These are phyloP conservation scores for Lapara coniferarum DNA, from an alignment of 2,888 invertebrate species.

Conservation along the genomic window DNA sequence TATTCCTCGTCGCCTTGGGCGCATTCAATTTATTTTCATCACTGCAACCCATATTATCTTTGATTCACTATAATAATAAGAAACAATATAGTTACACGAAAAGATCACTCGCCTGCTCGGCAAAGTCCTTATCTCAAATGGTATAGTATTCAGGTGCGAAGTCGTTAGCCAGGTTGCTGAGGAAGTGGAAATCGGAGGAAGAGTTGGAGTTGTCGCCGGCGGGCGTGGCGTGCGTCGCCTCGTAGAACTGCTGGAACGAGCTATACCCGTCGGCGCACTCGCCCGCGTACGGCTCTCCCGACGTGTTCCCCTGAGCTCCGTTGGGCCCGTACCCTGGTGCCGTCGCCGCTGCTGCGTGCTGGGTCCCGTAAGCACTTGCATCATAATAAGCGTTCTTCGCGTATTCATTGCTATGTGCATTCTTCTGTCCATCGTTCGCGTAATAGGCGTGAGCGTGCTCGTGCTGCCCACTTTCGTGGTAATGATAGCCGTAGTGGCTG, in stretches of 20 bases:
- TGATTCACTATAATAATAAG: conserved; percentile 35
- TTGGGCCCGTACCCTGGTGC: conserved; percentile 44
- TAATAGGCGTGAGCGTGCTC: conserved; percentile 76
- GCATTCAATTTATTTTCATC: conserved; percentile 53
- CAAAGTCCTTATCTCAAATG: conserved; percentile 84
- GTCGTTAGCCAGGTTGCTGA: conserved; percentile 95
- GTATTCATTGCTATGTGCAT: conserved; percentile 78
- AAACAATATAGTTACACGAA: conserved; percentile 66
- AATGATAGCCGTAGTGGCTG: conserved; percentile 79
- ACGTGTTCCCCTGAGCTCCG: conserved; percentile 57
- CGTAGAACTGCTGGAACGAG: conserved; percentile 89
- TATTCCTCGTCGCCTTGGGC: conserved; percentile 62
- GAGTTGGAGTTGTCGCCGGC: conserved; percentile 93
- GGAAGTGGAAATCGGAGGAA: conserved; percentile 97
- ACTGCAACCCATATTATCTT: conserved; percentile 48
- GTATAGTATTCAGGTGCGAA: conserved; percentile 96
- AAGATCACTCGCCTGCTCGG: conserved; percentile 80
- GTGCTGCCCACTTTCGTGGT: conserved; percentile 73
- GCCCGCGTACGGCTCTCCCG: conserved; percentile 68
- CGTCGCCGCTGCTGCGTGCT: conserved; percentile 62
- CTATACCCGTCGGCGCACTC: conserved; percentile 87
- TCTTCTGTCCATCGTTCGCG: conserved; percentile 77
- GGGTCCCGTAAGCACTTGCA: conserved; percentile 66
- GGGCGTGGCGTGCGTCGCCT: conserved; percentile 79
- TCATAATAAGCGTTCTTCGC: conserved; percentile 79